phyloP scores from a whole-genome alignment of 2,797 vertebrate species.

The Paratrypauchen microcephalus region DNA sequence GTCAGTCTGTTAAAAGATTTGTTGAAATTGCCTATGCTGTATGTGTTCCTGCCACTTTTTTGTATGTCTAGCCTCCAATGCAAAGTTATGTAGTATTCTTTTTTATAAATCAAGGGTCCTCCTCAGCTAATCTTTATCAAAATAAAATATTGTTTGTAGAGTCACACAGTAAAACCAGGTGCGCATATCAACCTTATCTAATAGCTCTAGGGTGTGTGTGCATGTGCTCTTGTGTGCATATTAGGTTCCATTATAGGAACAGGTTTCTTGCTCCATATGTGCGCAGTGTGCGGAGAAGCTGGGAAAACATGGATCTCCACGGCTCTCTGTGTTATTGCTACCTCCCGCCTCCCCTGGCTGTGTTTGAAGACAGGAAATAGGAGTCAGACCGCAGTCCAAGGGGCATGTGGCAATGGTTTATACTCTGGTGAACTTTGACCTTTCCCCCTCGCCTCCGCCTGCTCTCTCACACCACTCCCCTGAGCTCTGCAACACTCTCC shows the following conservation, averaged over 20 bases:
- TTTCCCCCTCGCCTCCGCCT: conserved; percentile 64
- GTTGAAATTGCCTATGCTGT: neutral
- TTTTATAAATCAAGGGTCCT: conserved; percentile 45
- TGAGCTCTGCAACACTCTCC: conserved; percentile 70
- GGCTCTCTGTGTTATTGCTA: conserved; percentile 80
- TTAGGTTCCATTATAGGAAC: conserved; percentile 73
- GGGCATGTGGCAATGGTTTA: conserved; percentile 91
- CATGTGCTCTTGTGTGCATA: conserved; percentile 64
- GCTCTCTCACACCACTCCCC: conserved; percentile 74
- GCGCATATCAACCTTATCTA: conserved; percentile 71
- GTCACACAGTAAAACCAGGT: conserved; percentile 71
- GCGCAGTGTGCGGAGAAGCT: conserved; percentile 72
- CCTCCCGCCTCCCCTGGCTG: conserved; percentile 72
- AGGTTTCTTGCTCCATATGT: conserved; percentile 76
- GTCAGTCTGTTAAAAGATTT: too few species aligned
- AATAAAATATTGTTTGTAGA: conserved; percentile 61
- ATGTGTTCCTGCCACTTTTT: neutral
- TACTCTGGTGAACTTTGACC: conserved; percentile 74
- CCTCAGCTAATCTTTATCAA: conserved; percentile 37
- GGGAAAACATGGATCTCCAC: conserved; percentile 82
- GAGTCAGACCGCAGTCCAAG: conserved; percentile 84
- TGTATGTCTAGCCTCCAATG: neutral
- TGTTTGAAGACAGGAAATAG: conserved; percentile 91
- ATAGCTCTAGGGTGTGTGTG: conserved; percentile 61
- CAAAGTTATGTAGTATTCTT: conserved; percentile 5